A percentile compares a stretch with the other conserved stretches of the same genome.
Evolutionary conservation across 2,113 vertebrate genomes (phyloP).

Genomic region (Erythrocebus patas): DNA sequence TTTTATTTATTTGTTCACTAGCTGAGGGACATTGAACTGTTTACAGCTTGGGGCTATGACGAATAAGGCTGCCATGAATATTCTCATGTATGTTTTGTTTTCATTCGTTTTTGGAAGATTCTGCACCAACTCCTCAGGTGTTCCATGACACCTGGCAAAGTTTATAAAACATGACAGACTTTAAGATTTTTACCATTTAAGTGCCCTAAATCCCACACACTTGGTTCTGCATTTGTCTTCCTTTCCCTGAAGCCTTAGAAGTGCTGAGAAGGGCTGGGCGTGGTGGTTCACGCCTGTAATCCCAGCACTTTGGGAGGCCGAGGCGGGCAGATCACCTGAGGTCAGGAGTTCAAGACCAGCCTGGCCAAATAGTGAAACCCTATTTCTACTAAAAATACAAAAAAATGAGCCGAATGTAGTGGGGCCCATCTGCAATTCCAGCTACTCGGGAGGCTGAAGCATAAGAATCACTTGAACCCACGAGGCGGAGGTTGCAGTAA

Average conservation of each 20-base stretch:
- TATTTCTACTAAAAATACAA: no score
- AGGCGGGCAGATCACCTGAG: no score
- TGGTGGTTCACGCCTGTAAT: no score
- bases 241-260: background rate
- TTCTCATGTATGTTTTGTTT: background rate
- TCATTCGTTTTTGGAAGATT: background rate
- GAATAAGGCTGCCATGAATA: background rate
- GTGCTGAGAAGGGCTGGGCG: background rate
- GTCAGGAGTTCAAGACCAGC: no score
- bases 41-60: background rate
- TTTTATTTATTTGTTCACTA: background rate
- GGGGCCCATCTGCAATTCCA: no score
- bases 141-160: background rate
- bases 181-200: background rate
- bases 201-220: background rate
- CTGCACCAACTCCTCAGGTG: background rate
- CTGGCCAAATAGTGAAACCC: no score
- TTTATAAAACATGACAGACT: background rate
- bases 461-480: no score
- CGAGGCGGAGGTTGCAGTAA: accelerated
- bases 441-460: no score
- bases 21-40: background rate
- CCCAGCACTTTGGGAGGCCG: no score
- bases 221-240: background rate
- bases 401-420: no score